Evolutionary conservation across 2,113 vertebrate genomes (phyloP).

Genomic region (Paracanthobrama guichenoti): DNA sequence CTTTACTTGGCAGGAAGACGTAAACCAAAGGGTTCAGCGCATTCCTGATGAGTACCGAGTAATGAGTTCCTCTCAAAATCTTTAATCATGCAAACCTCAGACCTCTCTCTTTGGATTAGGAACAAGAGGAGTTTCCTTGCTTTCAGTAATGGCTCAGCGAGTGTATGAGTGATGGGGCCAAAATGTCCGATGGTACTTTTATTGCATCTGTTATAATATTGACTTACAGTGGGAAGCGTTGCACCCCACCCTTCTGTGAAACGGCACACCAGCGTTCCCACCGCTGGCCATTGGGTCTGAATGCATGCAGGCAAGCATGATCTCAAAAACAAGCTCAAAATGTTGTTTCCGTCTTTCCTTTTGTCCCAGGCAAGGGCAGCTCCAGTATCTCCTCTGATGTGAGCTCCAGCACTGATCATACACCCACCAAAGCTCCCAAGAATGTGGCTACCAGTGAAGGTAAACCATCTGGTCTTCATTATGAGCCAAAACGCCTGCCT

Average conservation of each 20-base stretch:
- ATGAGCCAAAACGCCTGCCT: slow-evolving; percentile 63
- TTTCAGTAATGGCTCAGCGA: slow-evolving; percentile 28
- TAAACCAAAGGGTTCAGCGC: slow-evolving; percentile 34
- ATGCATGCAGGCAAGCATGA: background rate
- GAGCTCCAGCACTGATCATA: slow-evolving; percentile 98
- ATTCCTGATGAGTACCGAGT: slow-evolving; percentile 28
- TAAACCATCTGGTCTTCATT: slow-evolving; percentile 87
- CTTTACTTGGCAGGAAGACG: slow-evolving; percentile 39
- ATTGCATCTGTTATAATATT: slow-evolving; percentile 55
- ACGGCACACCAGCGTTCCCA: background rate
- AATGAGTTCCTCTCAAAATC: slow-evolving; percentile 46
- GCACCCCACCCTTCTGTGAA: slow-evolving; percentile 18
- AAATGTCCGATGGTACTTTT: slow-evolving; percentile 46
- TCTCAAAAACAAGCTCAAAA: background rate
- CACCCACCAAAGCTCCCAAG: slow-evolving; percentile 92
- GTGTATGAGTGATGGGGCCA: slow-evolving; percentile 31
- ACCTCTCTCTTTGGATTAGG: slow-evolving; percentile 34
- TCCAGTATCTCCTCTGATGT: slow-evolving; percentile 99
- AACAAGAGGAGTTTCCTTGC: slow-evolving; percentile 32
- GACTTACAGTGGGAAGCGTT: slow-evolving; percentile 45
- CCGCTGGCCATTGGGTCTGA: background rate
- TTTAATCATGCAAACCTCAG: slow-evolving; percentile 54
- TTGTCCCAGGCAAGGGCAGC: slow-evolving; percentile 92
- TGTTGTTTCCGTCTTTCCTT: slow-evolving; percentile 40
- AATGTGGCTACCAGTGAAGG: slow-evolving; percentile 99